Percentiles rank a stretch among this genome's conserved stretches.
These are phyloP conservation scores for Dipodomys spectabilis DNA, from an alignment of 2,113 vertebrate genomes.

Conservation along the genomic window DNA sequence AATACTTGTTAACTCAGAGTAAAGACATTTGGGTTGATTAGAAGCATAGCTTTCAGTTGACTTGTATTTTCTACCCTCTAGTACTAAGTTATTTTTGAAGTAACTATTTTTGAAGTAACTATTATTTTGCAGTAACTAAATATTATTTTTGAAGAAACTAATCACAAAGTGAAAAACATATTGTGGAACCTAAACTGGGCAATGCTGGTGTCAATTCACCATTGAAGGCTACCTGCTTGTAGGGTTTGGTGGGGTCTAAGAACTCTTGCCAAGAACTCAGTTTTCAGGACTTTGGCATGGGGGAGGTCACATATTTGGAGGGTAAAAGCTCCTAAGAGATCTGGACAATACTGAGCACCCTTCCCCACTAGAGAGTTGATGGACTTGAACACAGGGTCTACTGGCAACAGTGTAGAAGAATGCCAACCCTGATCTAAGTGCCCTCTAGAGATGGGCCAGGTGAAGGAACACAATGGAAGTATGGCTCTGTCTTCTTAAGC, in stretches of 20 bases:
- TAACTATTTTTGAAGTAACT: too few species aligned
- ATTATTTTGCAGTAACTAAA: too few species aligned
- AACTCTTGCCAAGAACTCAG: neutral
- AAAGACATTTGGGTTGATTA: neutral
- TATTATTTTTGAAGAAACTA: neutral
- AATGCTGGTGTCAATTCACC: neutral
- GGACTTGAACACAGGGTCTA: neutral
- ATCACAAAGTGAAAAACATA: neutral
- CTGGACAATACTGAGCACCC: neutral
- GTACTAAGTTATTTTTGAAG: neutral
- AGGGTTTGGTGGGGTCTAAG: neutral
- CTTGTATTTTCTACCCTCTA: constrained; percentile 23
- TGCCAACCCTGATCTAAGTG: too few species aligned
- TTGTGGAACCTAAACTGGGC: neutral
- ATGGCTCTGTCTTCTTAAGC: neutral
- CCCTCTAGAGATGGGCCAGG: neutral
- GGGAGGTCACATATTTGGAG: neutral
- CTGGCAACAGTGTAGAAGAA: neutral
- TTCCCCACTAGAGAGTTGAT: neutral
- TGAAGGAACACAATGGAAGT: too few species aligned
- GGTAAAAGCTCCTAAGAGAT: neutral
- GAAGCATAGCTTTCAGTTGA: neutral
- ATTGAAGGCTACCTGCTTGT: neutral
- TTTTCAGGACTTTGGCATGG: neutral
- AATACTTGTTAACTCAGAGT: neutral